Evolutionary conservation across 2,797 vertebrate genomes (phyloP), one percentile per base, ranked within the genome.

Genomic region (Botia almorhae): DNA sequence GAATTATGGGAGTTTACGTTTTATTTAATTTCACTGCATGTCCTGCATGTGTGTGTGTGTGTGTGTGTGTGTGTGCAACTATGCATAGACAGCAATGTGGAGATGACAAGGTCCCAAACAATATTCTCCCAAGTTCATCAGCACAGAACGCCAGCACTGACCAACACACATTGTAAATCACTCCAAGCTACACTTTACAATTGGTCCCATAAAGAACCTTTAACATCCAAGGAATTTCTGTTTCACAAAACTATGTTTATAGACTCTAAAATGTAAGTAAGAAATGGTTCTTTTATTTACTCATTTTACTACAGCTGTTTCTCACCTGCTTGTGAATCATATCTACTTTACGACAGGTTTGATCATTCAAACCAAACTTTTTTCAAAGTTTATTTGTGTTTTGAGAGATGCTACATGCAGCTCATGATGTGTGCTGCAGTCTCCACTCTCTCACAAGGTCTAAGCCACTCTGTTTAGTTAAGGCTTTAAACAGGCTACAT

Each of bases 391-490:
- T 53, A 21, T 76, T 17, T 33, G n/a, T 53, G 29, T 39, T 82
- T n/a, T 48, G 46, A 46, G 58, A 56, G 43, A 10, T 11, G 43
- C 43, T 46, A 46, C 43, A 46, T 50, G 7, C 56, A 73, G n/a
- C 64, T 53, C 11, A 39, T 14, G 5, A 50, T 21, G 58, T 51
- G 50, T 50, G 73, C 5, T 16, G 21, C 43, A 63, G 14, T 33
- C 56, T 3, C 43, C 2, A 8, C 43, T 46, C 43, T 46, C 43
- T 8, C 43, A 46, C 7, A 46, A 1, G 10, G 43, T n/a, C 39
- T 29, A 61, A 26, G 46, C 64, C 69, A 23, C 56, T 39, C 56
- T 69, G 26, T 76, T 75, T 76, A 39, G 19, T 21, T 61, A 68
- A 61, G 56, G 11, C 21, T 67, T 72, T 51, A 21, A 61, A 39